Base-by-base conservation (phyloP, 2,888 invertebrate species). In the Theristus sp. region DNA sequence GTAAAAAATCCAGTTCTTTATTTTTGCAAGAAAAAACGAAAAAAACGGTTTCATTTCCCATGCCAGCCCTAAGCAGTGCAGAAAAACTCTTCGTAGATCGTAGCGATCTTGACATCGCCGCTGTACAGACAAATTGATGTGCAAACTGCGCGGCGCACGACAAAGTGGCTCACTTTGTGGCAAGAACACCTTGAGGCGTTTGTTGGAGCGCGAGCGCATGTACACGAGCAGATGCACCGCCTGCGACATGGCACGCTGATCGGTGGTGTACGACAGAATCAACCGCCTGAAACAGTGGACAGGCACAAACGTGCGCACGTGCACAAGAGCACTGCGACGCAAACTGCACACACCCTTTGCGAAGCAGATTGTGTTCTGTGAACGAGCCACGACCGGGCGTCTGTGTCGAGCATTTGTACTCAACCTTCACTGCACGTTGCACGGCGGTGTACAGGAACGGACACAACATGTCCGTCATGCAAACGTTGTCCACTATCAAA, bases 401-500 rank as follows among this genome's bases (percentile, higher is more conserved):
- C 26, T 31, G 24, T 25, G 26, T 10, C 38, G 13, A 1, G 57
- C n/a, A 31, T 22, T 24, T 31, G 58, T 13, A 58, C 3, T 57
- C 57, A 20, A 49, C 27, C 1, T 3, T 22, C 3, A 2, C 1
- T 2, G 58, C 58, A 1, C 58, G 26, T 2, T 22, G 22, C 17
- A 57, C 24, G 17, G 47, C 6, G 22, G 30, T 26, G 26, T 56
- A 60, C 22, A 60, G 27, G 46, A 28, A 60, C 27, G 56, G 46
- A n/a, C 17, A 13, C 46, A 27, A 2, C 26, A 60, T n/a, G 28
- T 60, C 52, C 17, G 24, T 25, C 2, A 58, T 6, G 28, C 31
- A n/a, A 13, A 60, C 28, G 59, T 56, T 55, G 27, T 59, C 56
- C 22, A 59, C 46, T 22, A 59, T 22, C 59, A 59, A 46, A 22